Percentiles rank a stretch among this genome's conserved stretches.
Evolutionary conservation across 2,113 vertebrate genomes (phyloP).

Genomic region (Oryzias woworae): DNA sequence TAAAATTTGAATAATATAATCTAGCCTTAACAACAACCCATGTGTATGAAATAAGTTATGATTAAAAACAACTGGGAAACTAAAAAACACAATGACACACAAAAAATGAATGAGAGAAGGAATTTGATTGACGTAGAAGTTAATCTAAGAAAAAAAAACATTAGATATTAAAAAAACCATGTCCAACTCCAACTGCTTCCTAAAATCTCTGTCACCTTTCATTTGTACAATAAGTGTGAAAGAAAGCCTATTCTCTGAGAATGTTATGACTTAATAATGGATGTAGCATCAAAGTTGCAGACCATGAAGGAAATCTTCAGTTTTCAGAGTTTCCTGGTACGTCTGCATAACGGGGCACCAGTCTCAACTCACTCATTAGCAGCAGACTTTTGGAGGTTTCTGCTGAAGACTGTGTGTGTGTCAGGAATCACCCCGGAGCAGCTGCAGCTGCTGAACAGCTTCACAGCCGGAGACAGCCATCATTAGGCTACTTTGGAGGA

Average conservation of each 20-base stretch:
- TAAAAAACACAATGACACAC: background rate
- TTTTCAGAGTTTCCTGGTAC: slow-evolving; percentile 3
- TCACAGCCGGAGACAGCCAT: slow-evolving; percentile 25
- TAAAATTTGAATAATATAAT: too few species aligned
- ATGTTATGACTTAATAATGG: background rate
- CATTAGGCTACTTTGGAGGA: slow-evolving; percentile 11
- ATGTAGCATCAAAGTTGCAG: background rate
- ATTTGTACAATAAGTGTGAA: background rate
- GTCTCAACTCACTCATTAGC: slow-evolving; percentile 20
- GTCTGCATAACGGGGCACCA: slow-evolving; percentile 17
- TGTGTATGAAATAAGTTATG: too few species aligned
- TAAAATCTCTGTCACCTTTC: background rate
- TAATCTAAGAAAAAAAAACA: background rate
- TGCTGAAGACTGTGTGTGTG: slow-evolving; percentile 28
- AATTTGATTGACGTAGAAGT: background rate
- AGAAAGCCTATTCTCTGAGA: background rate
- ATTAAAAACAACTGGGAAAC: too few species aligned
- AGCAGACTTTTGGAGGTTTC: slow-evolving; percentile 22
- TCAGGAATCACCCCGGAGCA: slow-evolving; percentile 28
- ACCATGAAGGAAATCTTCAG: background rate
- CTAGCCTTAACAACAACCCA: too few species aligned
- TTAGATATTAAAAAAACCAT: background rate
- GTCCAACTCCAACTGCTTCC: background rate
- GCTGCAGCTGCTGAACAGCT: slow-evolving; percentile 32
- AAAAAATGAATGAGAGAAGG: background rate